phyloP scores from a whole-genome alignment of 1,140 invertebrate genomes.

The Sitodiplosis mosellana region DNA sequence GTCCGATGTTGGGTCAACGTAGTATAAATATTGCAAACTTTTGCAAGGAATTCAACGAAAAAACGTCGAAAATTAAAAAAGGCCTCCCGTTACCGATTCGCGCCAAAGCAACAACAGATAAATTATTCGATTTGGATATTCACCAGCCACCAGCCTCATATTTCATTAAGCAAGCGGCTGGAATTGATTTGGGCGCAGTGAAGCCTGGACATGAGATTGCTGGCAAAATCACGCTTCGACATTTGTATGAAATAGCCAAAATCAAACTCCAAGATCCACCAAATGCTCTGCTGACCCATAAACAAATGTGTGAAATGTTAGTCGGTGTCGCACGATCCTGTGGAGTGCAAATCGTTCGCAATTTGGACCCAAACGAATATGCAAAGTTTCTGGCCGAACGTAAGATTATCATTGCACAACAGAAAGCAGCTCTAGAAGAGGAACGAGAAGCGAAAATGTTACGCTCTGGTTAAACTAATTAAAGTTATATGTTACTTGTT shows the following conservation, averaged over 20 bases:
- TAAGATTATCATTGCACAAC: constrained; percentile 47
- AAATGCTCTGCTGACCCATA: constrained; percentile 39
- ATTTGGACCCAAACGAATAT: constrained; percentile 70
- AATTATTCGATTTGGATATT: constrained; percentile 67
- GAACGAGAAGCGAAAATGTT: constrained; percentile 85
- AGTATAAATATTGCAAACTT: constrained; percentile 91
- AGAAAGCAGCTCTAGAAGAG: constrained; percentile 63
- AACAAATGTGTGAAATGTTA: constrained; percentile 65
- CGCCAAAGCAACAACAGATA: constrained; percentile 68
- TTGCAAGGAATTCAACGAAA: constrained; percentile 96
- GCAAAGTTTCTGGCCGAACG: constrained; percentile 65
- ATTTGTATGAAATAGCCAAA: constrained; percentile 95
- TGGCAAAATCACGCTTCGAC: constrained; percentile 87
- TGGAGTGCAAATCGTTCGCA: constrained; percentile 73
- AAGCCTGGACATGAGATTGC: constrained; percentile 56
- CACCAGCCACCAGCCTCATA: constrained; percentile 70
- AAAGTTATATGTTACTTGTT: too few relatives aligned
- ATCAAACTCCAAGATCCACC: constrained; percentile 79
- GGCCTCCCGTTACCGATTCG: constrained; percentile 77
- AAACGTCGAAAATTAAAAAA: constrained; percentile 78
- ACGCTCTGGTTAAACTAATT: constrained; percentile 48
- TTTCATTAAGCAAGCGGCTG: constrained; percentile 89
- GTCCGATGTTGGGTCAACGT: constrained; percentile 38
- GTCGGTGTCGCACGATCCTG: constrained; percentile 54
- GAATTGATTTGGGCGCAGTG: constrained; percentile 68